Conservation (phyloP, 2,113 vertebrate genomes). For the Urocynchramus pylzowi region DNA sequence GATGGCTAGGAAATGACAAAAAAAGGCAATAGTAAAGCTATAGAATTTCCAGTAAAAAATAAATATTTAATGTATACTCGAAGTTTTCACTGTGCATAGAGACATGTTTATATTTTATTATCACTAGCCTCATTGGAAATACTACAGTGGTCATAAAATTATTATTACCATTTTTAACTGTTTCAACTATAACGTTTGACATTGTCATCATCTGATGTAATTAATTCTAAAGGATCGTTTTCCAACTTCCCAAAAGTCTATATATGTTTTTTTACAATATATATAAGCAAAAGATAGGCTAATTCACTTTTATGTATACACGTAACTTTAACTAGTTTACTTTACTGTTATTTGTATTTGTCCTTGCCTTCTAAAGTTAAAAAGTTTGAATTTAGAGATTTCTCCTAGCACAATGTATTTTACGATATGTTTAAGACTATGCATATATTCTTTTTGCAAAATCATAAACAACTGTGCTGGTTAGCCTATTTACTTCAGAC, state of each 20-base stretch:
- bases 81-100: not conserved
- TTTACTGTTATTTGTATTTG: not conserved
- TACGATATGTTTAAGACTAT: not conserved
- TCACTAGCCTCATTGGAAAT: not conserved
- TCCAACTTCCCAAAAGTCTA: not conserved
- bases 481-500: not conserved
- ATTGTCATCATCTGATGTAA: not conserved
- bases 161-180: not conserved
- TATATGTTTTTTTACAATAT: not conserved
- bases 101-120: not conserved
- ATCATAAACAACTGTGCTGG: not conserved
- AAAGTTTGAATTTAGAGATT: not conserved
- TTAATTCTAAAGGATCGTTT: not conserved
- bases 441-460: not conserved
- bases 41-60: not conserved
- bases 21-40: not conserved
- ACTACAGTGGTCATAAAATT: not conserved
- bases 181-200: not conserved
- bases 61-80: not conserved
- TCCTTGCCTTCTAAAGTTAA: not conserved
- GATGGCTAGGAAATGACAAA: not conserved
- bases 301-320: not conserved
- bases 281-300: not conserved
- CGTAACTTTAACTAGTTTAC: not conserved
- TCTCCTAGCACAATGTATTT: not conserved